Conservation (phyloP, 2,113 vertebrate genomes). For the Sphaerodactylus townsendi region DNA sequence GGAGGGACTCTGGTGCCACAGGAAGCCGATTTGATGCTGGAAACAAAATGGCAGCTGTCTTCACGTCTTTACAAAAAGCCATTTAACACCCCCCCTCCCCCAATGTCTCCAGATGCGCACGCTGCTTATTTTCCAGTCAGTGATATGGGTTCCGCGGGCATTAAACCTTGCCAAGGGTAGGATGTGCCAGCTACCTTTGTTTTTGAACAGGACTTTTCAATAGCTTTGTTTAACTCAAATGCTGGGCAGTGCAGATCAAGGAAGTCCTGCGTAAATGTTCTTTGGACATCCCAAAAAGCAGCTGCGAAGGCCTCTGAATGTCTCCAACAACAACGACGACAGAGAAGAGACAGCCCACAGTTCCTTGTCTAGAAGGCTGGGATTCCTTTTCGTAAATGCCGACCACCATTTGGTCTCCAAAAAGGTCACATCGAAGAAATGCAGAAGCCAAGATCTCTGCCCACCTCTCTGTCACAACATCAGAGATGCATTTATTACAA, state of each 20-base stretch:
- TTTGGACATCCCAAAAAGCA: fast-evolving
- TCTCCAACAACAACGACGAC: background rate
- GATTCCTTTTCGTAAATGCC: no score
- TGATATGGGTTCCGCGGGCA: fast-evolving
- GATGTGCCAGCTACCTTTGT: fast-evolving
- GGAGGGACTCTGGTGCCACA: no score
- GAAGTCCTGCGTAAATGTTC: background rate
- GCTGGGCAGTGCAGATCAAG: no score
- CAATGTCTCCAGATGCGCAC: no score
- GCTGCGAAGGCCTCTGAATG: fast-evolving
- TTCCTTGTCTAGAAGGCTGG: background rate
- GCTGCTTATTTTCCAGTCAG: background rate
- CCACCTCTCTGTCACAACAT: fast-evolving
- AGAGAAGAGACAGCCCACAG: fast-evolving
- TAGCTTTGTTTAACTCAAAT: background rate
- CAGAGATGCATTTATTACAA: background rate
- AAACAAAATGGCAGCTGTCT: background rate
- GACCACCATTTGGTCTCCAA: background rate
- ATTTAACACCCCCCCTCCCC: no score
- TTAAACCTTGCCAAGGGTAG: fast-evolving
- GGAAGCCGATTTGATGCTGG: fast-evolving
- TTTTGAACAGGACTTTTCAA: background rate
- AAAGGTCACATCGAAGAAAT: background rate
- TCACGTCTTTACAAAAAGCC: background rate
- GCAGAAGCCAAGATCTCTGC: background rate